Conservation (phyloP, 1,140 invertebrate species). For the Augochlora pura region DNA sequence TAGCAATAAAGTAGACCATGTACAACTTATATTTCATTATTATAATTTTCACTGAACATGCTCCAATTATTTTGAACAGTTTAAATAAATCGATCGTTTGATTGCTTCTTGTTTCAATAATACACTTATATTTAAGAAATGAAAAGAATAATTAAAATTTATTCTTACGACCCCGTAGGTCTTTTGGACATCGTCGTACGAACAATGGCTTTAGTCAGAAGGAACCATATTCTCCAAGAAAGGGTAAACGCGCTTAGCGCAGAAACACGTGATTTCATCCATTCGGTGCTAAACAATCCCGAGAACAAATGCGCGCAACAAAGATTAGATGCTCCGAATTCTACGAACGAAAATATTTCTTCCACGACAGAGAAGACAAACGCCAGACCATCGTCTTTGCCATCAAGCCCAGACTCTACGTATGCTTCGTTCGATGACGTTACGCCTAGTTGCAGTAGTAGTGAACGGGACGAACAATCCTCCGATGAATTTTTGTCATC, state of each 20-base stretch:
- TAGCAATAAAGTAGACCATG: too few relatives aligned
- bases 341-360: slow-evolving; percentile 27
- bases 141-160: slow-evolving; percentile 7
- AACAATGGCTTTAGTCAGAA: slow-evolving; percentile 77
- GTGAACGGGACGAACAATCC: slow-evolving; percentile 9
- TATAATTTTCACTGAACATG: too few relatives aligned
- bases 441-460: slow-evolving; percentile 17
- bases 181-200: slow-evolving; percentile 78
- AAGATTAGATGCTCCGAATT: slow-evolving; percentile 2
- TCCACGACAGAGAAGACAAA: slow-evolving; percentile 35
- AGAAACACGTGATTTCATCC: slow-evolving; percentile 78
- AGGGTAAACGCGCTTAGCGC: slow-evolving; percentile 75
- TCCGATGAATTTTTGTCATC: neutral
- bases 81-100: too few relatives aligned
- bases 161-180: slow-evolving; percentile 54
- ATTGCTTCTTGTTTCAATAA: too few relatives aligned
- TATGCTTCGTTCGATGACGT: slow-evolving; percentile 8
- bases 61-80: too few relatives aligned
- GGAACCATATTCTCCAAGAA: slow-evolving; percentile 78
- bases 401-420: neutral
- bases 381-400: slow-evolving; percentile 5
- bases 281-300: slow-evolving; percentile 75
- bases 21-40: too few relatives aligned
- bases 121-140: too few relatives aligned
- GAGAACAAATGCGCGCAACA: slow-evolving; percentile 61